Conservation (phyloP, 2,888 invertebrate genomes). For the Idaea dimidiata region DNA sequence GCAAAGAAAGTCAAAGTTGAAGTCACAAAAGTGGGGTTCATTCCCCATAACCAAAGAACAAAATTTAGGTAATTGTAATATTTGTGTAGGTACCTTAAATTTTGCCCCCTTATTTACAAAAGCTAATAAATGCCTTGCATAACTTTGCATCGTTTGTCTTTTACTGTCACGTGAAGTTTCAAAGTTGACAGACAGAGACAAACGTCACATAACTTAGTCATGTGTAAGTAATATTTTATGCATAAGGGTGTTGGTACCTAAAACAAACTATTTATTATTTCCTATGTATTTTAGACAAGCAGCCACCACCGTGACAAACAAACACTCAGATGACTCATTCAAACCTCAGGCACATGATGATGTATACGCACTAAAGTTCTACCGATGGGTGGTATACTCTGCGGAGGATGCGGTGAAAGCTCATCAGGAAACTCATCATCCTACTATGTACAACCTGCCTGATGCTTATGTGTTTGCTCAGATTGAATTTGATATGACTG, state of each 20-base stretch:
- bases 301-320: conserved; percentile 63
- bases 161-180: no score
- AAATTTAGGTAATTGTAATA: conserved; percentile 49
- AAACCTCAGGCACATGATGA: conserved; percentile 74
- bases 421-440: conserved; percentile 91
- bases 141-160: no score
- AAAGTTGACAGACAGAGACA: no score
- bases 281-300: conserved; percentile 38
- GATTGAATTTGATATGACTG: conserved; percentile 91
- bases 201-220: no score
- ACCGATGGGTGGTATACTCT: conserved; percentile 78
- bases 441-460: conserved; percentile 89
- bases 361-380: conserved; percentile 84
- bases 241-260: no score
- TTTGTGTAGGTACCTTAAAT: no score
- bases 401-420: conserved; percentile 88
- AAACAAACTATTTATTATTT: background rate
- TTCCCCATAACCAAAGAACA: conserved; percentile 85
- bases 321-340: conserved; percentile 80
- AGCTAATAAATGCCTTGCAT: no score
- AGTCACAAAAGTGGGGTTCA: conserved; percentile 87
- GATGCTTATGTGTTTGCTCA: conserved; percentile 85
- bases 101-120: no score
- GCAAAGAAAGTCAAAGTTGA: conserved; percentile 89
- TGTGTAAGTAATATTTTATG: no score